Evolutionary conservation across 2,113 vertebrate species (phyloP).

Genomic region (Silurus meridionalis): DNA sequence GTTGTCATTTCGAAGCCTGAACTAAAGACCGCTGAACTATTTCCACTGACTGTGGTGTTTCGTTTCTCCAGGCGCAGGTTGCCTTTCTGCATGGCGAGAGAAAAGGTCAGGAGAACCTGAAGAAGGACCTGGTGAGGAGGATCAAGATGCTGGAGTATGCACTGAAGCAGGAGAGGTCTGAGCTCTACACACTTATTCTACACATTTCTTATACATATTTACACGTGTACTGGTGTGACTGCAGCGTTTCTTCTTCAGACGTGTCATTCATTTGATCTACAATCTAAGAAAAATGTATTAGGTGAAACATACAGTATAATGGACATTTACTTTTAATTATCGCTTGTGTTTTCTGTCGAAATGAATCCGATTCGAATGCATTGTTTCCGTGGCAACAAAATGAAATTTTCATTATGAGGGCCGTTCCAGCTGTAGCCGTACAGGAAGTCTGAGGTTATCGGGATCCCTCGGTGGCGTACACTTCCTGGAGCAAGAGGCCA

Average conservation of each 20-base stretch:
- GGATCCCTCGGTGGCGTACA: not conserved
- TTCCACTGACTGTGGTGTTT: not conserved
- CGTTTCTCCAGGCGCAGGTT: slow-evolving; percentile 66
- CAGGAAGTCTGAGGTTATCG: not conserved
- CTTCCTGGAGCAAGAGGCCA: not conserved
- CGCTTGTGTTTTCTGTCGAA: not conserved
- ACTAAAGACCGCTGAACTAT: no score
- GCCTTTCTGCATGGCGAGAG: slow-evolving; percentile 73
- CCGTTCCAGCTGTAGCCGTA: no score
- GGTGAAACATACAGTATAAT: no score
- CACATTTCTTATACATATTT: not conserved
- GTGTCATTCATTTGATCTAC: not conserved
- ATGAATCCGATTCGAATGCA: not conserved
- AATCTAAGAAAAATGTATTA: not conserved
- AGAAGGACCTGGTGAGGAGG: slow-evolving; percentile 73
- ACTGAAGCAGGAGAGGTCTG: slow-evolving; percentile 74
- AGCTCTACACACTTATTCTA: not conserved
- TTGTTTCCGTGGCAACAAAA: slow-evolving; percentile 5
- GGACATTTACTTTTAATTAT: no score
- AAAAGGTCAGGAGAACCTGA: slow-evolving; percentile 74
- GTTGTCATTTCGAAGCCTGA: no score
- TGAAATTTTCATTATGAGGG: not conserved
- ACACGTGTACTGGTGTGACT: not conserved
- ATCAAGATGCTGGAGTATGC: slow-evolving; percentile 77
- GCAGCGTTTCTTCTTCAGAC: not conserved